These are phyloP conservation scores for Drosophila mauritiana DNA, from an alignment of 1,140 invertebrate species.

Conservation along the genomic window DNA sequence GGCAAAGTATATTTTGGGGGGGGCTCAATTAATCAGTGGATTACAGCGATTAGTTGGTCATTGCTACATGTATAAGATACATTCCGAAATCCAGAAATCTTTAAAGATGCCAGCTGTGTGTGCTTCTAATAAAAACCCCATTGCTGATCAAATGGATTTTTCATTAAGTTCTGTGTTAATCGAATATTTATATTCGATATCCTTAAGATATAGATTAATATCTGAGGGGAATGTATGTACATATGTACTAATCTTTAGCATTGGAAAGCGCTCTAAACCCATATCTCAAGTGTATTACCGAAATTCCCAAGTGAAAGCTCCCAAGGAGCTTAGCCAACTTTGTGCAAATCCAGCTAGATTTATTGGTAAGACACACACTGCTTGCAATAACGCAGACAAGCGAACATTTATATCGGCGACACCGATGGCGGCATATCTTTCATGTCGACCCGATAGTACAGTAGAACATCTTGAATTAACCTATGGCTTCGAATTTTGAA, in stretches of 20 bases:
- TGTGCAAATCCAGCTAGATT: conserved; percentile 31
- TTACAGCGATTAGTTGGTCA: conserved; percentile 1
- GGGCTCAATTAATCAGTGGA: conserved; percentile 15
- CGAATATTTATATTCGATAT: too few species aligned
- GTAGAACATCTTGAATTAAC: not conserved
- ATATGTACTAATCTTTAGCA: not conserved
- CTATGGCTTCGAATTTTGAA: too few species aligned
- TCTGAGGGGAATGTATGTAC: not conserved
- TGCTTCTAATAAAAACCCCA: too few species aligned
- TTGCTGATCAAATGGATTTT: too few species aligned
- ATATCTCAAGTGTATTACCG: not conserved
- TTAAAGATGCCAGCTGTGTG: not conserved
- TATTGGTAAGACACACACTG: conserved; percentile 14
- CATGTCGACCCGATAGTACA: conserved; percentile 8
- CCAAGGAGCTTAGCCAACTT: conserved; percentile 26
- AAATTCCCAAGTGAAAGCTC: conserved; percentile 13
- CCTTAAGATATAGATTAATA: too few species aligned
- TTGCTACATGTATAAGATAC: not conserved
- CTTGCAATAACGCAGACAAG: too few species aligned
- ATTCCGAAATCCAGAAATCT: not conserved
- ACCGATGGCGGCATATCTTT: conserved; percentile 17
- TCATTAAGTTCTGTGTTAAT: too few species aligned
- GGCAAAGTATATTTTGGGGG: not conserved
- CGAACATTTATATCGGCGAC: conserved; percentile 12
- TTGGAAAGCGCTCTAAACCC: not conserved